Evolutionary conservation across 1,140 invertebrate genomes (phyloP).

Genomic region (Zaprionus lachaisei): DNA sequence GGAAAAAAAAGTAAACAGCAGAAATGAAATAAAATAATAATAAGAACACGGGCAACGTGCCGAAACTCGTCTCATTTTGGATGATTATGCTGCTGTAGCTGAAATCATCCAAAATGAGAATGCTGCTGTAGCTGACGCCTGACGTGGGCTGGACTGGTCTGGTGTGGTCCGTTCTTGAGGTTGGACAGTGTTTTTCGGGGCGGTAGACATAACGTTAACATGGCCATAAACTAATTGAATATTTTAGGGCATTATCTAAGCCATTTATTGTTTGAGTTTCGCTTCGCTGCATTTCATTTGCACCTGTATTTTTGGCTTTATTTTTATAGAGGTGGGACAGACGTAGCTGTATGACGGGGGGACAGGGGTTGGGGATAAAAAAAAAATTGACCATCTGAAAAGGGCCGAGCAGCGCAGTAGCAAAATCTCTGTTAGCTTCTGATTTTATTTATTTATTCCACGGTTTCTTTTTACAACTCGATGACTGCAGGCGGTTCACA

Average conservation of each 20-base stretch:
- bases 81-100: slow-evolving; percentile 45
- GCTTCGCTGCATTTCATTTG: slow-evolving; percentile 74
- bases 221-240: slow-evolving; percentile 82
- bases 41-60: slow-evolving; percentile 40
- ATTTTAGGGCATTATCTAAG: slow-evolving; percentile 79
- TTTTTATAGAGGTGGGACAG: not conserved
- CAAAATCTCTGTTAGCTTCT: slow-evolving; percentile 61
- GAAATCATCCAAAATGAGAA: no score
- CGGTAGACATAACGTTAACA: slow-evolving; percentile 49
- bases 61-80: slow-evolving; percentile 58
- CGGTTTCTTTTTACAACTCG: slow-evolving; percentile 45
- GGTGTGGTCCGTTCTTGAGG: slow-evolving; percentile 3
- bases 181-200: slow-evolving; percentile 8
- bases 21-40: slow-evolving; percentile 60
- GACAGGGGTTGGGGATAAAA: not conserved
- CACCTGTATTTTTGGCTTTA: slow-evolving; percentile 43
- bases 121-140: slow-evolving; percentile 35
- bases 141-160: no score
- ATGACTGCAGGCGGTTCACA: slow-evolving; percentile 12
- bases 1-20: slow-evolving; percentile 40
- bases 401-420: slow-evolving; percentile 31
- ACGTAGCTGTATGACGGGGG: not conserved
- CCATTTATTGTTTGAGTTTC: slow-evolving; percentile 80
- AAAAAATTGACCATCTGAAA: slow-evolving; percentile 8
- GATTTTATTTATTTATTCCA: slow-evolving; percentile 77